Base-by-base conservation (phyloP, 2,113 vertebrate genomes). In the Syngnathus typhle region DNA sequence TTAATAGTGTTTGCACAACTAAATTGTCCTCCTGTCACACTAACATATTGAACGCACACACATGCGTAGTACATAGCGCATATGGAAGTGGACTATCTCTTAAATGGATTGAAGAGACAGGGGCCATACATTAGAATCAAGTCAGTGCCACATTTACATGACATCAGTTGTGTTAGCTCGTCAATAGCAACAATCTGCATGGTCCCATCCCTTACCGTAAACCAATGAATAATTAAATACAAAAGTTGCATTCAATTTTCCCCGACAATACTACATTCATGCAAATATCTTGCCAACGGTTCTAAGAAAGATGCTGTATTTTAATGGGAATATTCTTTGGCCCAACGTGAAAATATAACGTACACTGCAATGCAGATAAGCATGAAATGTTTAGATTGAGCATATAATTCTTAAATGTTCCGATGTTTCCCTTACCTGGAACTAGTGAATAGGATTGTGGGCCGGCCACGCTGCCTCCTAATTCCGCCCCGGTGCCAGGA, bases 381-480 rank as follows among this genome's bases (percentile, higher is more conserved):
- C 27, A 32, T 1, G 5, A 43, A 43, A 43, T 43, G 10, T 43
- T 43, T 43, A 43, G 3, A 11, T 43, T 1, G 4, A 32, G 27
- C 27, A 3, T 32, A 32, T 32, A 32, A 32, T 32, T 32, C 1
- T 21, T 4, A 60, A 19, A 38, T 38, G 36, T 60, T 37, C 16
- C 41, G 41, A 23, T 52, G 18, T 69, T 23, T 61, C 38, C 71
- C 91, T 92, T 89, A 98, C 97, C 95, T 93, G 96, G 93, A 81
- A 99, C 95, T 0, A 98, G 91, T 71, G 94, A 93, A 65, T 99
- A 98, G 12, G 96, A 96, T 83, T 98, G 96, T 1, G 96, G 95
- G 59, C 96, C 96, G 0, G 95, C 90, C 66, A 98, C 94, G 0
- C 91, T 92, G 1, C 93, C 90, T 69, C 96, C 95, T 65, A 99